phyloP scores from a whole-genome alignment of 2,797 vertebrate species.

The Zenarchopterus dispar region DNA sequence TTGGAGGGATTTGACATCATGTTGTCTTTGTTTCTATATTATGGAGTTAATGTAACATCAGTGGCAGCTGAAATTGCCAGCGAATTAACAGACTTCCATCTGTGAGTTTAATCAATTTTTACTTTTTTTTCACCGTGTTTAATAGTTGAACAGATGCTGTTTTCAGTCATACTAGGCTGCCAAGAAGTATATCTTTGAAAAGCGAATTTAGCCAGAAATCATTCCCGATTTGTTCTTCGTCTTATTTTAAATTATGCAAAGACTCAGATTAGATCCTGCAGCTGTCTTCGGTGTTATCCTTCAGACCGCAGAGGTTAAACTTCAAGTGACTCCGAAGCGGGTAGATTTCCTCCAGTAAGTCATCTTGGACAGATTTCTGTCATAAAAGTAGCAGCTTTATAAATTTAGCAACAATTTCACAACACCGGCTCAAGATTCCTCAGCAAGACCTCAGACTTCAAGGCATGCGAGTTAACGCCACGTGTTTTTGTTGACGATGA shows the following conservation, averaged over 20 bases:
- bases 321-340: constrained; percentile 1
- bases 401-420: constrained; percentile 12
- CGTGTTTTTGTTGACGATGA: constrained; percentile 33
- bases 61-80: too few relatives aligned
- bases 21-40: constrained; percentile 35
- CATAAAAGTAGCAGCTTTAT: constrained; percentile 1
- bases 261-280: constrained; percentile 37
- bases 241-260: constrained; percentile 56
- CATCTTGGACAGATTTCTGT: constrained; percentile 3
- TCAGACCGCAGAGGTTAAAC: constrained; percentile 53
- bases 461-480: constrained; percentile 9
- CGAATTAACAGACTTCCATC: background rate
- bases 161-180: constrained; percentile 2
- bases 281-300: constrained; percentile 48
- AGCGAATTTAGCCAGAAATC: constrained; percentile 10
- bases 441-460: background rate
- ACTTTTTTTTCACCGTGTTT: background rate
- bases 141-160: background rate
- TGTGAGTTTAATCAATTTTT: background rate
- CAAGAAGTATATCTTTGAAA: background rate
- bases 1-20: constrained; percentile 48
- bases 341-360: constrained; percentile 15
- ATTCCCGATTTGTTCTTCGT: constrained; percentile 29
- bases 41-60: background rate
- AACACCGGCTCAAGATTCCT: constrained; percentile 3